These are phyloP conservation scores for Lasioglossum baleicum DNA, from an alignment of 1,140 invertebrate species.

Conservation along the genomic window DNA sequence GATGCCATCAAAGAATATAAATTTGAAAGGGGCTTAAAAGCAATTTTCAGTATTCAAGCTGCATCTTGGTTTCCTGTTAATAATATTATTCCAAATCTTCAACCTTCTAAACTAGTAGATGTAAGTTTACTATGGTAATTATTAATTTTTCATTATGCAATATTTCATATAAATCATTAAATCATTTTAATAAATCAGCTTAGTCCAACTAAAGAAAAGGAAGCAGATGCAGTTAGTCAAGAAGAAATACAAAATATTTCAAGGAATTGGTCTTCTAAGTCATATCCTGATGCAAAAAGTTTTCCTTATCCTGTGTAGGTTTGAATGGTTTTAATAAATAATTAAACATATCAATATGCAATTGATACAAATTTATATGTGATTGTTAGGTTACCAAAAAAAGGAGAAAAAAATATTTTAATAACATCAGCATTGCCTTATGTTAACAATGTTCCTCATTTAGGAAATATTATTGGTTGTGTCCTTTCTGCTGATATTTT, in stretches of 20 bases:
- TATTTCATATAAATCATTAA: conserved; percentile 29
- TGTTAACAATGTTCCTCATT: conserved; percentile 99
- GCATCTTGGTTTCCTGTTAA: conserved; percentile 74
- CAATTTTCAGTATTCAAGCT: conserved; percentile 69
- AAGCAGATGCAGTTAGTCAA: conserved; percentile 69
- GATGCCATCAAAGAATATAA: conserved; percentile 68
- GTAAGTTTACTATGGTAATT: conserved; percentile 47
- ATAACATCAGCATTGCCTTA: conserved; percentile 98
- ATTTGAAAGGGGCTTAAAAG: conserved; percentile 67
- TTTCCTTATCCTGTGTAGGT: conserved; percentile 70
- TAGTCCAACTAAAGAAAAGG: conserved; percentile 67
- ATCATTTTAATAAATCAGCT: conserved; percentile 28
- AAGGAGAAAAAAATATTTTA: conserved; percentile 92
- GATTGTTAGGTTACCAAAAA: conserved; percentile 88
- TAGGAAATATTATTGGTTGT: conserved; percentile 99
- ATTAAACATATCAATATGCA: neutral
- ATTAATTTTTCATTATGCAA: neutral
- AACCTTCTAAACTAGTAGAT: conserved; percentile 50
- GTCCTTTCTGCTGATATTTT: conserved; percentile 99
- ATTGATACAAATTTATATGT: conserved; percentile 55
- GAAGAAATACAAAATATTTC: conserved; percentile 68
- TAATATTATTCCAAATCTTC: conserved; percentile 70
- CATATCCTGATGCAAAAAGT: conserved; percentile 60
- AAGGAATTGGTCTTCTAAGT: conserved; percentile 67
- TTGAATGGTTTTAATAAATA: conserved; percentile 5